These are phyloP conservation scores for Distichodus sexfasciatus DNA, from an alignment of 2,797 vertebrate genomes.

Conservation along the genomic window DNA sequence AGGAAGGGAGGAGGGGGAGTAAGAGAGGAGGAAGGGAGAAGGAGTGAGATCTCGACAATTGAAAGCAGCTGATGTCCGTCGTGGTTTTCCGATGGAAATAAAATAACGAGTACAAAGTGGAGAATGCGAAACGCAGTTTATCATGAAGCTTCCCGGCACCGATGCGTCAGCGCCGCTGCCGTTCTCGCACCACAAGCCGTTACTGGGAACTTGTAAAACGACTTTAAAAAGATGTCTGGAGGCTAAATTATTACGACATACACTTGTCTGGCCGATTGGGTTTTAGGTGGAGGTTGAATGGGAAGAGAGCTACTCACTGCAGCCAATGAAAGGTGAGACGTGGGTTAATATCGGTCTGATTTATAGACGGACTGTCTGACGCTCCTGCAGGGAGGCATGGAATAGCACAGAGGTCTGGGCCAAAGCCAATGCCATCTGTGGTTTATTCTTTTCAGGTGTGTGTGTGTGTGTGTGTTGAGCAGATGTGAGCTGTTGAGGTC, in stretches of 20 bases:
- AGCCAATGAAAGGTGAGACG: neutral
- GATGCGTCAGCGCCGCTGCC: constrained; percentile 14
- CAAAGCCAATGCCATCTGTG: constrained; percentile 21
- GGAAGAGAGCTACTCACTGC: neutral
- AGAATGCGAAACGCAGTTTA: constrained; percentile 19
- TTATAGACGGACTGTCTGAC: neutral
- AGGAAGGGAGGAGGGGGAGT: neutral
- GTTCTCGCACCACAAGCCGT: neutral
- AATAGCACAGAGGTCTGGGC: neutral
- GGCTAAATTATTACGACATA: neutral
- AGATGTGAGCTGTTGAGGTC: neutral
- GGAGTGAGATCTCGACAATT: constrained; percentile 33
- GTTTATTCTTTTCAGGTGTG: constrained; percentile 43
- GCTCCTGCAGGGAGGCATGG: constrained; percentile 3
- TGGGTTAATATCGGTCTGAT: constrained; percentile 1
- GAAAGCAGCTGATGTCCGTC: constrained; percentile 46
- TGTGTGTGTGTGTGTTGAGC: constrained; percentile 17
- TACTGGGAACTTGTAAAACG: neutral
- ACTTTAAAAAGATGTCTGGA: neutral
- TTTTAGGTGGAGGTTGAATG: neutral
- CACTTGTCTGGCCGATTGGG: too few species aligned
- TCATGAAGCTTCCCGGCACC: constrained; percentile 14
- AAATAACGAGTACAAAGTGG: constrained; percentile 10
- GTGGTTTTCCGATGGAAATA: constrained; percentile 13
- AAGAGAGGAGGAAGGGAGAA: neutral